These are phyloP conservation scores for Ramazzottius varieornatus DNA, from an alignment of 2,888 invertebrate genomes.

Conservation along the genomic window DNA sequence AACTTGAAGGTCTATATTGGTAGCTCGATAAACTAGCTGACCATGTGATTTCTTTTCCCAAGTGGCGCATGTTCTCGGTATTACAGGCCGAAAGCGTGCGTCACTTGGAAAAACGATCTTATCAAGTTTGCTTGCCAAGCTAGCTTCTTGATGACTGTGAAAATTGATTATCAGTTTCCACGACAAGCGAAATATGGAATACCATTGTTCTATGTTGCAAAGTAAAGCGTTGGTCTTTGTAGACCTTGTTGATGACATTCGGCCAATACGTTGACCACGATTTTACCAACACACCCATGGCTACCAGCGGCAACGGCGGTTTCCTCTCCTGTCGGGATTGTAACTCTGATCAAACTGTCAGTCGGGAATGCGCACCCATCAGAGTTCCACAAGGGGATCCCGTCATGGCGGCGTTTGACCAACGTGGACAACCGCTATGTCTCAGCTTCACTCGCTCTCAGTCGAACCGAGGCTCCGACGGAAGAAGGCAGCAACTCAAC, in stretches of 20 bases:
- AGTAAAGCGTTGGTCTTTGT: neutral
- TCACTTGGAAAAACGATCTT: too few species aligned
- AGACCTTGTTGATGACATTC: neutral
- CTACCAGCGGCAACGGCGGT: neutral
- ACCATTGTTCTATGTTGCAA: too few species aligned
- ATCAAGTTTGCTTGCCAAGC: too few species aligned
- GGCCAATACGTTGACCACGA: neutral
- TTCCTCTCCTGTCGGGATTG: slow-evolving; percentile 41
- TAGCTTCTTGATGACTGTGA: too few species aligned
- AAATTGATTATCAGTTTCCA: too few species aligned
- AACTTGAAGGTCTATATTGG: too few species aligned
- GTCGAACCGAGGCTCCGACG: neutral
- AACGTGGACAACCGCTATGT: neutral
- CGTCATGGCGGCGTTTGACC: slow-evolving; percentile 50
- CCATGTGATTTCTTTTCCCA: too few species aligned
- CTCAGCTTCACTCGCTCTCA: neutral
- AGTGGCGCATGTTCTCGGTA: too few species aligned
- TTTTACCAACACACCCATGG: neutral
- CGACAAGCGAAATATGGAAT: too few species aligned
- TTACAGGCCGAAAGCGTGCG: too few species aligned
- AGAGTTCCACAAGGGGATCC: slow-evolving; percentile 63
- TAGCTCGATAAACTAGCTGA: too few species aligned
- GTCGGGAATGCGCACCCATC: slow-evolving; percentile 78
- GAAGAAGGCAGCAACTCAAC: neutral
- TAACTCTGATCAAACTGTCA: slow-evolving; percentile 57